A percentile compares a stretch with the other conserved stretches of the same genome.
Evolutionary conservation across 2,888 invertebrate genomes (phyloP).

Genomic region (Rotaria sp.): DNA sequence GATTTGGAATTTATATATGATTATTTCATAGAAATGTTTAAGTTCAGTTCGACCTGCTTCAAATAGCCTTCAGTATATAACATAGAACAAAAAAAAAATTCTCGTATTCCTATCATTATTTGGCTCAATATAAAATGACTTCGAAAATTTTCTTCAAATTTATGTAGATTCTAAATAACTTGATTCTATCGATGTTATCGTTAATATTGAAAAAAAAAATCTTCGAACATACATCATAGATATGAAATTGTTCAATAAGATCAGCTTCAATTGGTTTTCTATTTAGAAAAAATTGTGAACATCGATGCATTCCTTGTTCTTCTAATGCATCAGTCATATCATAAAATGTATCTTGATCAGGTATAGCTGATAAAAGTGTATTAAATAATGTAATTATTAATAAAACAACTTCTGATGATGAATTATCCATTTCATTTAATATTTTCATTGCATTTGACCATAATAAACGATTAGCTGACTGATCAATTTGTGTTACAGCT

Average conservation of each 20-base stretch:
- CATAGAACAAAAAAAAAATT: too few species aligned
- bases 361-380: constrained; percentile 74
- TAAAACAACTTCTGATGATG: constrained; percentile 31
- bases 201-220: neutral
- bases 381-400: constrained; percentile 39
- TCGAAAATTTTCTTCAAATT: too few species aligned
- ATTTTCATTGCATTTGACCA: constrained; percentile 77
- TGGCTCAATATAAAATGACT: too few species aligned
- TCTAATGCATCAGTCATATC: constrained; percentile 91
- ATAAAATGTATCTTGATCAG: constrained; percentile 90
- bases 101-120: too few species aligned
- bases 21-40: too few species aligned
- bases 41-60: too few species aligned
- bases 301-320: constrained; percentile 64
- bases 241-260: constrained; percentile 83
- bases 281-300: constrained; percentile 50
- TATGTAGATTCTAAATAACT: too few species aligned
- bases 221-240: constrained; percentile 65
- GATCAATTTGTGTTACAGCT: constrained; percentile 70
- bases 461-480: constrained; percentile 53
- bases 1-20: too few species aligned
- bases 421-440: constrained; percentile 60
- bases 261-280: constrained; percentile 69
- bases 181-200: too few species aligned
- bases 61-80: too few species aligned